Evolutionary conservation across 2,888 invertebrate species (phyloP).

Genomic region (Branchipolynoe longqiensis): DNA sequence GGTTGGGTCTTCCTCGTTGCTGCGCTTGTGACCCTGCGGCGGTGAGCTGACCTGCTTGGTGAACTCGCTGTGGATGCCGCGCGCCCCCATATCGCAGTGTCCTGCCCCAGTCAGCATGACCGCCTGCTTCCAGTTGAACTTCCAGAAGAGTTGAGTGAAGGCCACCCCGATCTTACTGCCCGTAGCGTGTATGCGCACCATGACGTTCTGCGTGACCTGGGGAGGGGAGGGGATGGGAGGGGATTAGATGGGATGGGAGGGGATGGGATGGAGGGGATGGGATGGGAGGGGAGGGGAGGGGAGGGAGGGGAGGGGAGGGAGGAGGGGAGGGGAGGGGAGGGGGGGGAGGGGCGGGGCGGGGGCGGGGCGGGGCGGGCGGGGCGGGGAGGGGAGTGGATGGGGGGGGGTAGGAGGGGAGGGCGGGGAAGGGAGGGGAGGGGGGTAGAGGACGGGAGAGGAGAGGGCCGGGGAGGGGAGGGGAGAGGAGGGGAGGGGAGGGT

Average conservation of each 20-base stretch:
- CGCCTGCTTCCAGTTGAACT: constrained; percentile 20
- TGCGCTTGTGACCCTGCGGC: no score
- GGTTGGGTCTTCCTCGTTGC: no score
- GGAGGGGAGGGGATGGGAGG: background rate
- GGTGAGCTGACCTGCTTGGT: constrained; percentile 24
- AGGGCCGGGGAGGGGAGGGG: no score
- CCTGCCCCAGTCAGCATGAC: constrained; percentile 40
- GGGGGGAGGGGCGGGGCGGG: background rate
- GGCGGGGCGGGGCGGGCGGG: background rate
- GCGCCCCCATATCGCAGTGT: constrained; percentile 37
- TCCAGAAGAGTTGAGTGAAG: constrained; percentile 2
- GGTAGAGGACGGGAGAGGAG: no score
- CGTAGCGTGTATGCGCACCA: constrained; percentile 39
- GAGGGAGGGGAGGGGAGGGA: no score
- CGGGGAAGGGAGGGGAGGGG: background rate
- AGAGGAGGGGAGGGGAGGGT: no score
- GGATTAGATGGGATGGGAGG: no score
- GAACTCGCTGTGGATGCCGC: constrained; percentile 33
- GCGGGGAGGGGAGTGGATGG: background rate
- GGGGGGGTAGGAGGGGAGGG: background rate
- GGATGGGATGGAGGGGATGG: background rate
- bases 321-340: no score
- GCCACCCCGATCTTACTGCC: constrained; percentile 49
- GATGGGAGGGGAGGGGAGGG: background rate
- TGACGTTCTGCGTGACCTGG: constrained; percentile 23